Conservation (phyloP, 2,797 vertebrate species). For the Emydoidea blandingii region DNA sequence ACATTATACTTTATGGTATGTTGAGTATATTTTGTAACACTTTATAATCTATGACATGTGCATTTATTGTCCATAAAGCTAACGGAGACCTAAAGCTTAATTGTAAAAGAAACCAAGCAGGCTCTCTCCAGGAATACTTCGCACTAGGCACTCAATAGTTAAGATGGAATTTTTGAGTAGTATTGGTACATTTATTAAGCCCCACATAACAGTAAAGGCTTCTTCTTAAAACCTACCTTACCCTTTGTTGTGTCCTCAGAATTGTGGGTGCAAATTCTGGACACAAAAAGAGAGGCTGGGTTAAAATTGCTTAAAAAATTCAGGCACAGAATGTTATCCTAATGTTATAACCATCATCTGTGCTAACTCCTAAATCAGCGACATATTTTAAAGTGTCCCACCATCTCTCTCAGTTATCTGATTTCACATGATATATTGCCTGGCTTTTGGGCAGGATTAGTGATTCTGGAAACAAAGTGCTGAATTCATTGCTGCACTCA, state of each 20-base stretch:
- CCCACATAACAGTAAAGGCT: rapidly evolving
- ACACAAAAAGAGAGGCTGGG: not conserved
- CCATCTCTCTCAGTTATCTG: rapidly evolving
- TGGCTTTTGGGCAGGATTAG: not conserved
- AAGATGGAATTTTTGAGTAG: not conserved
- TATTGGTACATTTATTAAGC: rapidly evolving
- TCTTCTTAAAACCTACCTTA: not conserved
- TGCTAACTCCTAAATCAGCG: not conserved
- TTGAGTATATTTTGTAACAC: not conserved
- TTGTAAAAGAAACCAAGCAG: not conserved
- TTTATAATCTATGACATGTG: not conserved
- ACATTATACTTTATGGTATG: rapidly evolving
- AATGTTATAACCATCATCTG: not conserved
- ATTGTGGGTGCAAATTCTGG: not conserved
- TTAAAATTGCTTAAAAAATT: not conserved
- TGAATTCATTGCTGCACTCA: not conserved
- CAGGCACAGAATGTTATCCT: not conserved
- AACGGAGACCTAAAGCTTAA: not conserved
- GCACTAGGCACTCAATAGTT: not conserved
- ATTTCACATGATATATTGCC: rapidly evolving
- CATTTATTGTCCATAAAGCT: not conserved
- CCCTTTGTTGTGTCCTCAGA: not conserved
- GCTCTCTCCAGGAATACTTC: not conserved
- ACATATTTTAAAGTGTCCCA: rapidly evolving
- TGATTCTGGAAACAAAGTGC: not conserved